Conservation (phyloP, 2,113 vertebrate genomes). For the Alligator sinensis region DNA sequence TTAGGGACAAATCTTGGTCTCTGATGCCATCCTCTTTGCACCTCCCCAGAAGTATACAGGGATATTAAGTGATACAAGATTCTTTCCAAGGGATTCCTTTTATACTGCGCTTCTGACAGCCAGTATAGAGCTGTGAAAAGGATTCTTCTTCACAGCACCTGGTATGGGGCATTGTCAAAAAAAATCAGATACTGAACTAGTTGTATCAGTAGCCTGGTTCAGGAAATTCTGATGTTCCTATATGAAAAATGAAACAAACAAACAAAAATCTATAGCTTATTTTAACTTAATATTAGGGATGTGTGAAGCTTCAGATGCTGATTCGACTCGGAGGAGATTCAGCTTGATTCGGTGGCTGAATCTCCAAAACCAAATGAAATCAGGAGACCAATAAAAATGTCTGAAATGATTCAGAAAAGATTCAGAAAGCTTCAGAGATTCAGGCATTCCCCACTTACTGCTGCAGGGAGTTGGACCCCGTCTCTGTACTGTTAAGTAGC, state of each 20-base stretch:
- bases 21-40: background rate
- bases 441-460: too few species aligned
- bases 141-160: background rate
- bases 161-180: background rate
- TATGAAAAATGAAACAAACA: background rate
- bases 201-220: background rate
- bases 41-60: background rate
- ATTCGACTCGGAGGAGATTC: too few species aligned
- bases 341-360: too few species aligned
- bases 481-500: too few species aligned
- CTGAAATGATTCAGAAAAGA: too few species aligned
- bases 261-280: too few species aligned
- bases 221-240: background rate
- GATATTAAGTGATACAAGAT: background rate
- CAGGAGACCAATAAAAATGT: too few species aligned
- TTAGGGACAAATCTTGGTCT: slow-evolving; percentile 10
- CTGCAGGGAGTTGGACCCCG: too few species aligned
- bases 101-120: background rate
- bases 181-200: background rate
- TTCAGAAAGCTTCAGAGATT: too few species aligned
- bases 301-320: too few species aligned
- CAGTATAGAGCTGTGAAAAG: background rate
- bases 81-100: background rate
- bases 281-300: too few species aligned
- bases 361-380: too few species aligned